Conservation (phyloP, 2,797 vertebrate genomes). For the Cossypha niveicapilla region DNA sequence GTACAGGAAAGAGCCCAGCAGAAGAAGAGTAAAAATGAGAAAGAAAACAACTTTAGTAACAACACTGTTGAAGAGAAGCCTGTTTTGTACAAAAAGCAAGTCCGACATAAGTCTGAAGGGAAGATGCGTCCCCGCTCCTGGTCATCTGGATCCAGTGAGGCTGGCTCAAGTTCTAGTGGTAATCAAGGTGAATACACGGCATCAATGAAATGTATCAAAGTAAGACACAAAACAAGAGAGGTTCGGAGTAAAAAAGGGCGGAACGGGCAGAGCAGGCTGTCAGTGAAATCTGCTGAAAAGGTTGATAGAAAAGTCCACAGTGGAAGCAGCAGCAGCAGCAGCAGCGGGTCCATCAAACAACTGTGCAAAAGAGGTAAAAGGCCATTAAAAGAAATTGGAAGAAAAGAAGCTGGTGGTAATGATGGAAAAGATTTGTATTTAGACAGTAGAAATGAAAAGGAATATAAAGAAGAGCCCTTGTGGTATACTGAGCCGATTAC, state of each 20-base stretch:
- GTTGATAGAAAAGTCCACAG: constrained; percentile 78
- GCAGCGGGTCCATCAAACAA: constrained; percentile 80
- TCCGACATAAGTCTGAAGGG: constrained; percentile 86
- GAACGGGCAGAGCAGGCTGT: constrained; percentile 83
- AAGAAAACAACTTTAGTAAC: constrained; percentile 83
- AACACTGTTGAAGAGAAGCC: constrained; percentile 80
- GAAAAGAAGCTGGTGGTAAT: constrained; percentile 80
- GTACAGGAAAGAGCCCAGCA: constrained; percentile 78
- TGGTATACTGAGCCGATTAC: constrained; percentile 99
- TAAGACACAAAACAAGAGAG: constrained; percentile 90
- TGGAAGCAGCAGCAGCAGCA: constrained; percentile 77
- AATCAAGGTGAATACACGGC: constrained; percentile 86
- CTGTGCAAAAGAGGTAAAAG: constrained; percentile 91
- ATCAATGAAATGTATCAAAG: constrained; percentile 83
- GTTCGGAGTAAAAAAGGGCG: constrained; percentile 85
- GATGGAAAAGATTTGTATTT: constrained; percentile 81
- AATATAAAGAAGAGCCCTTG: constrained; percentile 96
- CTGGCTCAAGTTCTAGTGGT: constrained; percentile 93
- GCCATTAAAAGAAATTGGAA: constrained; percentile 83
- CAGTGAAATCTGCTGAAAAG: constrained; percentile 83
- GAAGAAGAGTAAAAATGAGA: constrained; percentile 85
- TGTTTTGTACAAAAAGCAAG: constrained; percentile 82
- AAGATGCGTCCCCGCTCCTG: constrained; percentile 92
- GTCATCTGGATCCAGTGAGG: constrained; percentile 98
- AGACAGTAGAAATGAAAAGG: constrained; percentile 84